These are phyloP conservation scores for Choristoneura rosaceana DNA, from an alignment of 2,888 invertebrate genomes.

Conservation along the genomic window DNA sequence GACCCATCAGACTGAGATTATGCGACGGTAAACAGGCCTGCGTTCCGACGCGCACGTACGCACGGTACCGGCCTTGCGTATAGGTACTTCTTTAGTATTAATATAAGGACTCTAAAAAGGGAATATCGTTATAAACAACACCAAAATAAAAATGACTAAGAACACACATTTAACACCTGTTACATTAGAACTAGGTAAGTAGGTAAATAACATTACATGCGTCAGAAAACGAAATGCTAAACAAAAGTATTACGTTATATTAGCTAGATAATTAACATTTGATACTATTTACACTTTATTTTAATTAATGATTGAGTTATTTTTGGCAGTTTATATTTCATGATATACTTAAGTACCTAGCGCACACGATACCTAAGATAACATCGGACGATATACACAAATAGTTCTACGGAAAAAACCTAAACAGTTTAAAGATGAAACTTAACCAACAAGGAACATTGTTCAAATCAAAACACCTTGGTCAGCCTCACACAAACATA, in stretches of 20 bases:
- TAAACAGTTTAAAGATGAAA: neutral
- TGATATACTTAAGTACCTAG: neutral
- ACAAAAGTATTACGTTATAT: conserved; percentile 1
- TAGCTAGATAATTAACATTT: neutral
- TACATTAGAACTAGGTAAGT: conserved; percentile 1
- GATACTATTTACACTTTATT: neutral
- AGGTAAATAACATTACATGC: neutral
- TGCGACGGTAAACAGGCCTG: conserved; percentile 51
- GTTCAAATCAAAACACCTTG: neutral
- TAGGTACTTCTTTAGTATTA: conserved; percentile 11
- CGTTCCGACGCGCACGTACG: conserved; percentile 65
- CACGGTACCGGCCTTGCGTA: conserved; percentile 46
- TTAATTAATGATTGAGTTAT: neutral
- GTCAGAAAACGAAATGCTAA: neutral
- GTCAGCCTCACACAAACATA: neutral
- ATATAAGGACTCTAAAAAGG: conserved; percentile 4
- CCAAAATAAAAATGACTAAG: conserved; percentile 4
- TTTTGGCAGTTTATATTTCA: neutral
- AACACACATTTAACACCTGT: neutral
- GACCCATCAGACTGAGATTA: conserved; percentile 29
- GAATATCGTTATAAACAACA: neutral
- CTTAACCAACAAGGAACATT: no score
- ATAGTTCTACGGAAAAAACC: neutral
- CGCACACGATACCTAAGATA: neutral
- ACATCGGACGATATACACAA: neutral